Base-by-base conservation (phyloP, 30 jellyfish, hydroid and myxozoan genomes). In the Aurelia sp. region DNA sequence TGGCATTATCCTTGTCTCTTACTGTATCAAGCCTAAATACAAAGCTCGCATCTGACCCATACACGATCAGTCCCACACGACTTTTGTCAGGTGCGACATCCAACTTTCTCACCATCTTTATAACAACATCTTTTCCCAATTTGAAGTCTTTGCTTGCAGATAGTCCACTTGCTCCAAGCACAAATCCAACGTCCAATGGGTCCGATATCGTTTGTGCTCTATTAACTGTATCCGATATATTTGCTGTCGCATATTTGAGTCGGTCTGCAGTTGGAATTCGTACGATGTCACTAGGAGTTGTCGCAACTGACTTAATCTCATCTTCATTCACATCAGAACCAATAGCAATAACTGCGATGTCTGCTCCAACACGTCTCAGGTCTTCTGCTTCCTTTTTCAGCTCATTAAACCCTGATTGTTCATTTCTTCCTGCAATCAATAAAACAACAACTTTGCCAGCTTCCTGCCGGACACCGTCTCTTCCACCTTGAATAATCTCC, bases 141-240 rank as follows among this genome's bases (percentile, higher is more conserved):
- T 48, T 27, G 52, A 75, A 87, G 58, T 48, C 77, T 59, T 53
- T 67, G n/a, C 13, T 91, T 64, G 86, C 86, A 63, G 67, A 31
- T 22, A 21, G 60, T 12, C 91, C 96, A 67, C 33, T 61, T 27
- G 96, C 81, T 30, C 96, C 96, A 17, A 87, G 12, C 21, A 87
- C 60, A 72, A 87, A 69, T 13, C 85, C 91, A 47, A 87, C 22
- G 69, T 87, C 96, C 60, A 61, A 24, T 64, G 81, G 66, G 20
- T n/a, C 72, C 0, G 81, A 61, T 4, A 24, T 38, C 63, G 15
- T 40, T 61, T 18, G 66, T 16, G 68, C 50, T 3, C 35, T 68
- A 24, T 40, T 50, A 60, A 80, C 55, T 38, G 38, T 2, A 17
- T 41, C 71, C 5, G 90, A 80, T 17, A 76, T 31, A 20, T 55